phyloP scores from a whole-genome alignment of 2,113 vertebrate genomes.

The Piaya cayana region DNA sequence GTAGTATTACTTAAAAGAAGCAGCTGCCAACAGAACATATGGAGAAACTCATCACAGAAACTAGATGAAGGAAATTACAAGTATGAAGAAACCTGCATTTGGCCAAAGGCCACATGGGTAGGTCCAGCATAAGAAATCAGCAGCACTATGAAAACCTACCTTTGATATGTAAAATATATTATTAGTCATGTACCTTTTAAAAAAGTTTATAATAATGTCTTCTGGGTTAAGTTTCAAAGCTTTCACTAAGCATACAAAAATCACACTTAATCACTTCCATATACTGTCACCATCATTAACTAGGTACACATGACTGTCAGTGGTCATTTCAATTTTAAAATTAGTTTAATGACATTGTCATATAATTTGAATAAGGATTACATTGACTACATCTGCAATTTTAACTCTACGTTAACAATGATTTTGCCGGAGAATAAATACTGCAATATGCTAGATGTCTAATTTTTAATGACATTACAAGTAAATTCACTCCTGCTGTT shows the following conservation, averaged over 20 bases:
- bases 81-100: background rate
- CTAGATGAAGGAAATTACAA: background rate
- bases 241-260: background rate
- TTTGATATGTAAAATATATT: background rate
- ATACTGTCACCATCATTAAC: background rate
- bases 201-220: background rate
- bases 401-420: background rate
- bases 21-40: background rate
- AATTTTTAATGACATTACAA: background rate
- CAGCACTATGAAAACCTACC: background rate
- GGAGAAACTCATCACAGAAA: background rate
- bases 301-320: background rate
- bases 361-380: background rate
- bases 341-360: background rate
- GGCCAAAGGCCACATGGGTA: background rate
- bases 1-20: background rate
- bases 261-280: background rate
- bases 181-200: background rate
- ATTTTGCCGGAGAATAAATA: slow-evolving; percentile 20
- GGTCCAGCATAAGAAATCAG: background rate
- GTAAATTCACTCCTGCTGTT: background rate
- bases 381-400: background rate
- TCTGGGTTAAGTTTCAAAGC: background rate
- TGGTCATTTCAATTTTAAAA: background rate
- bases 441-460: slow-evolving; percentile 2